Conservation (phyloP, 2,113 vertebrate species). For the Calidris pugnax region DNA sequence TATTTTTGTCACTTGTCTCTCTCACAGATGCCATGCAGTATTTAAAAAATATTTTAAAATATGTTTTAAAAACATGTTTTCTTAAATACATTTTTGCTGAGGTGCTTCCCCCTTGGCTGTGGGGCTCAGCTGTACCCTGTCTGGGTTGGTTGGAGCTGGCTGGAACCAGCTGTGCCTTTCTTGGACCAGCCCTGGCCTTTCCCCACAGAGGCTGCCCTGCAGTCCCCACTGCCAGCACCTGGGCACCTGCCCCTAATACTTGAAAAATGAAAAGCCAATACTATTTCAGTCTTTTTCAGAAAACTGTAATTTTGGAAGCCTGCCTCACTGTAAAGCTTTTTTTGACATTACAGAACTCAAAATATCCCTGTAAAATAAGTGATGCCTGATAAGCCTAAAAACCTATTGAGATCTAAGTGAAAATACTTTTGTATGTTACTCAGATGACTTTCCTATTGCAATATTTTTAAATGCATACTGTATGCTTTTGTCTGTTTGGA, state of each 20-base stretch:
- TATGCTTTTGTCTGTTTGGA: not conserved
- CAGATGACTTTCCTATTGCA: not conserved
- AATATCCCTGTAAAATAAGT: not conserved
- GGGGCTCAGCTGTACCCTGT: rapidly evolving
- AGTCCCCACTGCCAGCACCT: rapidly evolving
- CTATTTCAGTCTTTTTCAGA: not conserved
- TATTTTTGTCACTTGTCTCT: not conserved
- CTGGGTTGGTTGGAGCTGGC: not conserved
- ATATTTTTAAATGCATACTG: not conserved
- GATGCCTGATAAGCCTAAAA: not conserved
- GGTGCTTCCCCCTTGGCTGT: rapidly evolving
- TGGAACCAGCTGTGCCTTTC: not conserved
- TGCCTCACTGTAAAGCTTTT: not conserved
- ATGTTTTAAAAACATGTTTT: not conserved
- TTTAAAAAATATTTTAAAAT: not conserved
- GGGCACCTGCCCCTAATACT: rapidly evolving
- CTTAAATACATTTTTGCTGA: too few species aligned
- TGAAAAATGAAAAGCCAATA: not conserved
- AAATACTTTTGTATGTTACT: not conserved
- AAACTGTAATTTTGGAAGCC: not conserved
- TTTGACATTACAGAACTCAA: not conserved
- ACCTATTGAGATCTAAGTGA: not conserved
- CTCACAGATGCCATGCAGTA: not conserved
- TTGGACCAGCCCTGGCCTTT: not conserved
- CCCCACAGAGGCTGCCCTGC: rapidly evolving